These are phyloP conservation scores for Shinisaurus crocodilurus DNA, from an alignment of 2,113 vertebrate species.

Conservation along the genomic window DNA sequence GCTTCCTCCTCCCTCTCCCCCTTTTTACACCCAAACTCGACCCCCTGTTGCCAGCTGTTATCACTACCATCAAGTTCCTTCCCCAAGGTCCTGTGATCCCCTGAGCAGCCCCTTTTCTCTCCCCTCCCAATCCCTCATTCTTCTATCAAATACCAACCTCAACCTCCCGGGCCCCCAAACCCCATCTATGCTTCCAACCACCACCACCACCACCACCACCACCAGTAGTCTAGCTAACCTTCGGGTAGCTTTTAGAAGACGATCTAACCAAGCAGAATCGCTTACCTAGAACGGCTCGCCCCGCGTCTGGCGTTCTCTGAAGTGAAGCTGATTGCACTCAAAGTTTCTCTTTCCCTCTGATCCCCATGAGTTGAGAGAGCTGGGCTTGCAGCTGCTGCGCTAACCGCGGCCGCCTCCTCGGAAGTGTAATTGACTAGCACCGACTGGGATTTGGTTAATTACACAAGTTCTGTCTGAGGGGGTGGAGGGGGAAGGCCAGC, in stretches of 20 bases:
- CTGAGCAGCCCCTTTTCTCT: not conserved
- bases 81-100: not conserved
- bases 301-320: not conserved
- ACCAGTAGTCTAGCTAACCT: not conserved
- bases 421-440: not conserved
- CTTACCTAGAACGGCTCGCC: constrained; percentile 47
- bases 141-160: not conserved
- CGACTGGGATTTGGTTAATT: constrained; percentile 26
- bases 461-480: not conserved
- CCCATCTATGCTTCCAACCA: not conserved
- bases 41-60: not conserved
- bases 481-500: not conserved
- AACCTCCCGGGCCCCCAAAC: too few species aligned
- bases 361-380: constrained; percentile 22
- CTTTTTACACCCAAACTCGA: not conserved
- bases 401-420: constrained; percentile 20
- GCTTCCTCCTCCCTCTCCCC: not conserved
- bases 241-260: not conserved
- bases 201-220: not conserved
- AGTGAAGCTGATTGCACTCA: constrained; percentile 41
- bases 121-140: not conserved
- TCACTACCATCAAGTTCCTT: not conserved
- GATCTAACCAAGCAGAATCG: not conserved
- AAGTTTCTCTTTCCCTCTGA: constrained; percentile 66
- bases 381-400: constrained; percentile 37